These are phyloP conservation scores for Apogon talboti DNA, from an alignment of 2,797 vertebrate species.

Conservation along the genomic window DNA sequence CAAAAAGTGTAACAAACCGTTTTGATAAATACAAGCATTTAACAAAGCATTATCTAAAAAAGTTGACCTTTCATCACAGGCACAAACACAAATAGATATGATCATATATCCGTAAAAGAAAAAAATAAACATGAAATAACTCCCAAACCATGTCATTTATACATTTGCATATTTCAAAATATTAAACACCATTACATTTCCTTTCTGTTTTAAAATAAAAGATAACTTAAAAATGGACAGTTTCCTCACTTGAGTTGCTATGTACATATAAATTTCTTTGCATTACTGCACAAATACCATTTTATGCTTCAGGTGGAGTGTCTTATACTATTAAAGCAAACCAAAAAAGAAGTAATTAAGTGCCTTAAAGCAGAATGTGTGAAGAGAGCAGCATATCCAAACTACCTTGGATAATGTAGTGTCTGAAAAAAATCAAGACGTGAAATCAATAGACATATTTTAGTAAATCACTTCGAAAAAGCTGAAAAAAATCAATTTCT, in stretches of 20 bases:
- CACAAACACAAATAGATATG: slow-evolving; percentile 69
- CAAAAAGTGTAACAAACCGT: slow-evolving; percentile 83
- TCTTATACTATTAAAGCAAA: slow-evolving; percentile 39
- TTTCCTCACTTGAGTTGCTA: slow-evolving; percentile 44
- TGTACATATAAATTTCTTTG: slow-evolving; percentile 57
- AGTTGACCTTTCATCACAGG: slow-evolving; percentile 60
- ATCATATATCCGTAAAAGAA: slow-evolving; percentile 54
- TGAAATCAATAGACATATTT: slow-evolving; percentile 55
- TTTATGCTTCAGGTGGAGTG: slow-evolving; percentile 32
- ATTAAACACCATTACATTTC: slow-evolving; percentile 62
- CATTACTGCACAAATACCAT: slow-evolving; percentile 55
- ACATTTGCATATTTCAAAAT: slow-evolving; percentile 83
- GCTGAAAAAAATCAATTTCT: slow-evolving; percentile 19
- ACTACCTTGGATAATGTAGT: slow-evolving; percentile 54
- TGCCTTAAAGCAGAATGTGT: slow-evolving; percentile 47
- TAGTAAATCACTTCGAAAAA: slow-evolving; percentile 41
- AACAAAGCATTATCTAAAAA: slow-evolving; percentile 80
- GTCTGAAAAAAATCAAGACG: slow-evolving; percentile 29
- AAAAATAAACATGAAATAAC: slow-evolving; percentile 30
- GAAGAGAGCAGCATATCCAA: slow-evolving; percentile 19
- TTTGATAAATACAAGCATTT: slow-evolving; percentile 87
- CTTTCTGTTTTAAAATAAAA: slow-evolving; percentile 62
- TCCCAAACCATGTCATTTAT: slow-evolving; percentile 63
- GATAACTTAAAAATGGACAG: slow-evolving; percentile 71
- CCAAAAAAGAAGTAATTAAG: slow-evolving; percentile 56